These are phyloP conservation scores for Lochmaea crataegi DNA, from an alignment of 2,888 invertebrate genomes.

Conservation along the genomic window DNA sequence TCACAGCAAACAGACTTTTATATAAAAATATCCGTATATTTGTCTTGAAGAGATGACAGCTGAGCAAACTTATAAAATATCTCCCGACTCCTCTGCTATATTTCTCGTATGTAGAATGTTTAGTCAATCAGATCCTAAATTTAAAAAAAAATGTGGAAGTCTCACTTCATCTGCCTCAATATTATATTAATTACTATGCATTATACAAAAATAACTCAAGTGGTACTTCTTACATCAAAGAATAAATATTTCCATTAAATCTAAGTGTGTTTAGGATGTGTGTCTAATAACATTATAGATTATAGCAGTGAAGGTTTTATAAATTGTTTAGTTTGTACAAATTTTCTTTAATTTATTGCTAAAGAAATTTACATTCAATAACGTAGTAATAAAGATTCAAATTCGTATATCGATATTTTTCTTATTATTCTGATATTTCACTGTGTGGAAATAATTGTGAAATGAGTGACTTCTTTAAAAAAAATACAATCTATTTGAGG, in stretches of 20 bases:
- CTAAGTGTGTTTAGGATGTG: constrained; percentile 36
- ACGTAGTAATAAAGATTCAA: background rate
- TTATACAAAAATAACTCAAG: constrained; percentile 8
- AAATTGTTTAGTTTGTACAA: constrained; percentile 36
- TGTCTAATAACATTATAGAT: constrained; percentile 21
- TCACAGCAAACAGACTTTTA: too few relatives aligned
- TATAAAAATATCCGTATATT: too few relatives aligned
- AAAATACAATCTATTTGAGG: too few relatives aligned
- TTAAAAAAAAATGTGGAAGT: constrained; percentile 4
- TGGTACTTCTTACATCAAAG: constrained; percentile 4
- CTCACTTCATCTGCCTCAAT: background rate
- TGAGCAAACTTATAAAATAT: too few relatives aligned
- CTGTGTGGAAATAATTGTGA: too few relatives aligned
- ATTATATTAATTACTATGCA: background rate
- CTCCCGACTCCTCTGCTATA: too few relatives aligned
- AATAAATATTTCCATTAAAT: constrained; percentile 32
- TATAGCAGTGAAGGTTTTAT: constrained; percentile 33
- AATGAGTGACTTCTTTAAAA: too few relatives aligned
- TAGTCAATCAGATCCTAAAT: too few relatives aligned
- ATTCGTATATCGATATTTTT: too few relatives aligned
- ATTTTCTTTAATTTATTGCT: constrained; percentile 30
- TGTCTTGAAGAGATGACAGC: too few relatives aligned
- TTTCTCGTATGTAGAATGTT: too few relatives aligned
- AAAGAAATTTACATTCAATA: constrained; percentile 32
- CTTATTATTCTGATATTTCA: too few relatives aligned